Percentiles rank a stretch among this genome's conserved stretches.
Evolutionary conservation across 2,888 invertebrate genomes (phyloP).

Genomic region (Archips xylosteana): DNA sequence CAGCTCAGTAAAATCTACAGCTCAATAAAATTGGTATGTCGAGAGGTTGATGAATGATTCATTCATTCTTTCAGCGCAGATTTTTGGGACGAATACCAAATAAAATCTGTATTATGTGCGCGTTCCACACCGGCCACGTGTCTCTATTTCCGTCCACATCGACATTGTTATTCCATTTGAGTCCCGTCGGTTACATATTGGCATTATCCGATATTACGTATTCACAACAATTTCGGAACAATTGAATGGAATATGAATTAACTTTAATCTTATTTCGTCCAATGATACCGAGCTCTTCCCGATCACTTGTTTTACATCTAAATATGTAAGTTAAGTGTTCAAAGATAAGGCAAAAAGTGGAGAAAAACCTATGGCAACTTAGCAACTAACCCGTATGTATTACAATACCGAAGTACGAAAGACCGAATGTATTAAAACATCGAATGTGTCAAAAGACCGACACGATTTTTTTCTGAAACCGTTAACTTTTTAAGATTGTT

Average conservation of each 20-base stretch:
- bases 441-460: too few relatives aligned
- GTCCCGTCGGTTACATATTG: slow-evolving; percentile 31
- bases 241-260: slow-evolving; percentile 8
- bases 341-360: too few relatives aligned
- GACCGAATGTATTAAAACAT: too few relatives aligned
- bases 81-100: slow-evolving; percentile 6
- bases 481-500: too few relatives aligned
- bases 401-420: too few relatives aligned
- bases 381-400: too few relatives aligned
- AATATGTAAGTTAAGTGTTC: too few relatives aligned
- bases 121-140: slow-evolving; percentile 1
- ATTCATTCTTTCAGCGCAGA: slow-evolving; percentile 2
- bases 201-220: slow-evolving; percentile 31
- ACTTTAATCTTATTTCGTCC: not conserved
- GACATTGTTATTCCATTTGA: slow-evolving; percentile 22
- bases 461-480: too few relatives aligned
- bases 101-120: slow-evolving; percentile 8
- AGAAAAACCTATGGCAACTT: too few relatives aligned
- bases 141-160: slow-evolving; percentile 31
- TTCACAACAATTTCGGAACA: slow-evolving; percentile 20
- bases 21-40: not conserved
- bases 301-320: not conserved
- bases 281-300: not conserved
- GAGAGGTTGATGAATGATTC: slow-evolving; percentile 12
- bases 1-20: too few relatives aligned